Evolutionary conservation across 1,140 invertebrate species (phyloP).

Genomic region (Matsumurasca onukii): DNA sequence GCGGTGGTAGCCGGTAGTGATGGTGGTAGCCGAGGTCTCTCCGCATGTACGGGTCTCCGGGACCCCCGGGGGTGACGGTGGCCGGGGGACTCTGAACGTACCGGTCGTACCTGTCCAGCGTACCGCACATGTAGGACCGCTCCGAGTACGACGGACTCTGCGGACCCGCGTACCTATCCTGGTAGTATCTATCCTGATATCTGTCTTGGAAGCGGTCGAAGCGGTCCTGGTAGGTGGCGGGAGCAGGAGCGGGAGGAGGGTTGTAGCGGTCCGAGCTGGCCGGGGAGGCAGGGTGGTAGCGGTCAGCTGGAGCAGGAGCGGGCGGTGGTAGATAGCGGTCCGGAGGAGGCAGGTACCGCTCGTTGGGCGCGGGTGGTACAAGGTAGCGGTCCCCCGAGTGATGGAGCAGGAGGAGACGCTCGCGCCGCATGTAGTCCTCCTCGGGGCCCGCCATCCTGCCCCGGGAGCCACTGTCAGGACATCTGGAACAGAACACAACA

Average conservation of each 20-base stretch:
- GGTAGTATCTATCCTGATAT: slow-evolving; percentile 1
- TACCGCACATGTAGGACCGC: background rate
- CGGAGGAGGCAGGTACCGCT: slow-evolving; percentile 25
- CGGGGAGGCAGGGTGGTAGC: slow-evolving; percentile 37
- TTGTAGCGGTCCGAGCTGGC: slow-evolving; percentile 40
- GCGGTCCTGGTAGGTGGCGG: slow-evolving; percentile 42
- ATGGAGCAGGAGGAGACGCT: slow-evolving; percentile 42
- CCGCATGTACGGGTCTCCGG: slow-evolving; percentile 59
- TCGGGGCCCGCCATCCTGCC: slow-evolving; percentile 49
- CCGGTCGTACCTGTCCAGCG: background rate
- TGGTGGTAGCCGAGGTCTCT: slow-evolving; percentile 59
- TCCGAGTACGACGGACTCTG: background rate
- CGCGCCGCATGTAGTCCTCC: slow-evolving; percentile 47
- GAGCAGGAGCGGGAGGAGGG: slow-evolving; percentile 18
- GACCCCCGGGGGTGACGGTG: slow-evolving; percentile 51
- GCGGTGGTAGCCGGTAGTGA: slow-evolving; percentile 57
- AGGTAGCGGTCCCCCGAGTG: slow-evolving; percentile 37
- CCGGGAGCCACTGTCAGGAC: slow-evolving; percentile 50
- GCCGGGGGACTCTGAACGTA: slow-evolving; percentile 43
- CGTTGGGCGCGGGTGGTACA: slow-evolving; percentile 29
- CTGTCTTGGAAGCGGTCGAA: slow-evolving; percentile 24
- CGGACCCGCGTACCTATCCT: background rate
- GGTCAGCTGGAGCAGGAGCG: slow-evolving; percentile 47
- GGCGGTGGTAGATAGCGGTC: slow-evolving; percentile 47
- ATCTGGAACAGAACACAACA: slow-evolving; percentile 44